Conservation (phyloP, 2,797 vertebrate genomes). For the Rhabdophis nuchalis region DNA sequence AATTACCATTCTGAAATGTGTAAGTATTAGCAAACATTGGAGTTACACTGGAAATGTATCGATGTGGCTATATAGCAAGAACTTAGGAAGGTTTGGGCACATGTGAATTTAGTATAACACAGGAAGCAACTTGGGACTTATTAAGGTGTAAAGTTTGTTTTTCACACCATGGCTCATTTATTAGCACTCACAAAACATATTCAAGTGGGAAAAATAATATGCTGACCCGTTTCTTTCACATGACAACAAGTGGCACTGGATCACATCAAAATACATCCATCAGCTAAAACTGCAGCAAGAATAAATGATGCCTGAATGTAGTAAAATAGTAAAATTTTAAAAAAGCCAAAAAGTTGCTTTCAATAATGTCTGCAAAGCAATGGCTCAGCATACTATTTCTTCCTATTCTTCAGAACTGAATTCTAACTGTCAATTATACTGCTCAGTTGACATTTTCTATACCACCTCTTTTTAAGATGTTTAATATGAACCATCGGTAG, state of each 20-base stretch:
- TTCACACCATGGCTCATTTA: neutral
- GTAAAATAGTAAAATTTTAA: neutral
- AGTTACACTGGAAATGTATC: neutral
- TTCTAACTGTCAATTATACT: neutral
- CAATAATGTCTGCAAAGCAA: neutral
- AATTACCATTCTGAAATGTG: neutral
- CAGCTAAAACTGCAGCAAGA: neutral
- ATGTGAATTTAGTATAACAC: neutral
- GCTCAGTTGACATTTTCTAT: neutral
- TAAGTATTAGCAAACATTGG: neutral
- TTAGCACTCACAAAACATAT: neutral
- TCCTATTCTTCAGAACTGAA: neutral
- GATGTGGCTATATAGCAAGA: neutral
- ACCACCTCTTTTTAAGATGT: neutral
- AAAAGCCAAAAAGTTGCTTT: neutral
- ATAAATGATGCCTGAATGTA: neutral
- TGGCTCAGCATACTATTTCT: neutral
- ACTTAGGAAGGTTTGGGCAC: neutral
- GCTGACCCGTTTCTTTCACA: neutral
- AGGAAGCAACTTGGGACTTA: conserved; percentile 1
- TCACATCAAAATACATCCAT: neutral
- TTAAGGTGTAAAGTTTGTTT: neutral
- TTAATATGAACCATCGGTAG: neutral
- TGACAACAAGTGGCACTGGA: neutral
- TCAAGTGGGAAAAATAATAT: neutral